These are phyloP conservation scores for Nesoenas mayeri DNA, from an alignment of 2,113 vertebrate genomes.

Conservation along the genomic window DNA sequence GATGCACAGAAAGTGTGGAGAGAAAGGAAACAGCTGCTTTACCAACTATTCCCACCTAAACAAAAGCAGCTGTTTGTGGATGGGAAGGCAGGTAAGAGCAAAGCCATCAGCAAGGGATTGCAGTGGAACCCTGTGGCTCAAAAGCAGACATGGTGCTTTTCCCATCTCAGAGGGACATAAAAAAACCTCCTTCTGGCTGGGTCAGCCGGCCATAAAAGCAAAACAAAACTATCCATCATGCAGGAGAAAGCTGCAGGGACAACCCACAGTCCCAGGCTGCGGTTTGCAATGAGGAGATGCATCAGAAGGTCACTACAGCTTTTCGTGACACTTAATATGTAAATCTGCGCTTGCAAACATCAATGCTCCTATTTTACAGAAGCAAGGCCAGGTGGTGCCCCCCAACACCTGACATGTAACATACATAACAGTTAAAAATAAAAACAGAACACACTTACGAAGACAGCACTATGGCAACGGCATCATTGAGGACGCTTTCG, in stretches of 20 bases:
- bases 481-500: constrained; percentile 97
- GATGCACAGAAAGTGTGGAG: neutral
- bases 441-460: constrained; percentile 86
- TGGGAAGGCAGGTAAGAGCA: neutral
- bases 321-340: neutral
- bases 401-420: neutral
- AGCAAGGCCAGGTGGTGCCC: neutral
- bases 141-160: neutral
- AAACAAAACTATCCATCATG: neutral
- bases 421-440: constrained; percentile 20
- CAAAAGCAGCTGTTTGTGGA: neutral
- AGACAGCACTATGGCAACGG: constrained; percentile 94
- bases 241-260: neutral
- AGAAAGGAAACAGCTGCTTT: neutral
- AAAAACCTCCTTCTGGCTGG: neutral
- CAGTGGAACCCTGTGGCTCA: neutral
- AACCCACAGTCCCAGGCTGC: rapidly evolving
- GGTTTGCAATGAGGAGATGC: neutral
- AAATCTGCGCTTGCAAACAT: neutral
- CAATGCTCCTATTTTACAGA: neutral
- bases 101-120: neutral
- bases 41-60: neutral
- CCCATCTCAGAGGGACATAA: neutral
- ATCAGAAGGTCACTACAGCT: neutral
- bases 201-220: neutral